These are phyloP conservation scores for Actinia tenebrosa DNA, from an alignment of 64 coral and sea anemone genomes.

Conservation along the genomic window DNA sequence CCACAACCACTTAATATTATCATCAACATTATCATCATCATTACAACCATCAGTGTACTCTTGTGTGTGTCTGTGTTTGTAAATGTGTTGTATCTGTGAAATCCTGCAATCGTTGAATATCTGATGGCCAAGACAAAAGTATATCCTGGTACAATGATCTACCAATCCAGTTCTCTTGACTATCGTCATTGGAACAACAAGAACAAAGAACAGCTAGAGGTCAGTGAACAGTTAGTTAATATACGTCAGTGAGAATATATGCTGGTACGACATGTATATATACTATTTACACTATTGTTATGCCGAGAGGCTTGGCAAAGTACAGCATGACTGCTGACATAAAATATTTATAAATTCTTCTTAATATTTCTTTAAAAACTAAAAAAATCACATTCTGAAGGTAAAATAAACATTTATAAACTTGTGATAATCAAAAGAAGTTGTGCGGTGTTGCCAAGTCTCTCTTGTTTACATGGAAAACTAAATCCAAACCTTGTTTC, in stretches of 20 bases:
- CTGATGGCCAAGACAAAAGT: not conserved
- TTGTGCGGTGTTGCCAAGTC: not conserved
- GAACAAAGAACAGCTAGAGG: constrained; percentile 27
- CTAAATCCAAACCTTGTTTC: not conserved
- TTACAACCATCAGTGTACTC: not conserved
- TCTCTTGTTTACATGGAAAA: not conserved
- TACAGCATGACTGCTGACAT: too few species aligned
- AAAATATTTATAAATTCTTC: too few species aligned
- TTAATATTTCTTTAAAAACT: too few species aligned
- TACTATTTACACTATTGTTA: not conserved
- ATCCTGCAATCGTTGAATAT: not conserved
- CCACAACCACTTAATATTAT: not conserved
- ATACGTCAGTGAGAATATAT: not conserved
- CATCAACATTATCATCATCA: not conserved
- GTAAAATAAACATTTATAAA: too few species aligned
- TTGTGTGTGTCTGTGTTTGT: not conserved
- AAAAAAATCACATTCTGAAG: too few species aligned
- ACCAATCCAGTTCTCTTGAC: constrained; percentile 11
- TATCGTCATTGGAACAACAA: constrained; percentile 23
- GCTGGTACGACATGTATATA: not conserved
- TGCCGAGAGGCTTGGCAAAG: not conserved
- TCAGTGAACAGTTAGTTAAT: constrained; percentile 7
- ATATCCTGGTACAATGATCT: constrained; percentile 1
- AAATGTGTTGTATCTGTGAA: not conserved
- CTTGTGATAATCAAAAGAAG: not conserved